These are phyloP conservation scores for Drosophila rellima DNA, from an alignment of 2,888 invertebrate species.

Conservation along the genomic window DNA sequence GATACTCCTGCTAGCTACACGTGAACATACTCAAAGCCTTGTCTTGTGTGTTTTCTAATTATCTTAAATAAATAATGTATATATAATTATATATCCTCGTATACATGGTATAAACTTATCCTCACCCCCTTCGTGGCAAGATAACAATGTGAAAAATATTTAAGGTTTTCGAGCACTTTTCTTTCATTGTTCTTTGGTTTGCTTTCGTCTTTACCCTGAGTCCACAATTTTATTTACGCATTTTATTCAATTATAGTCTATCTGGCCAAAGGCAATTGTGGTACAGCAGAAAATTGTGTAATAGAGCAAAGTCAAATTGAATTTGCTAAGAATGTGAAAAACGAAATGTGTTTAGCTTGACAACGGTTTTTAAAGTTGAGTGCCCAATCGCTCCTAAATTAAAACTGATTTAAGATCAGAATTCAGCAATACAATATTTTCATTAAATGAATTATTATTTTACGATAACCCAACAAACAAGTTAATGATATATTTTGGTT, in stretches of 20 bases:
- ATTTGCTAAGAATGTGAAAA: conserved; percentile 61
- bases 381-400: conserved; percentile 11
- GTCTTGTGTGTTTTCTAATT: background rate
- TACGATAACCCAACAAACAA: background rate
- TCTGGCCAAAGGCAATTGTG: conserved; percentile 48
- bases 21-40: background rate
- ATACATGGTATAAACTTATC: background rate
- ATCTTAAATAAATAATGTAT: conserved; percentile 4
- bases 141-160: conserved; percentile 4
- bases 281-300: conserved; percentile 53
- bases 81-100: background rate
- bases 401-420: conserved; percentile 22
- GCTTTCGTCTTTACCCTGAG: conserved; percentile 40
- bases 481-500: background rate
- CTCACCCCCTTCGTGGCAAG: background rate
- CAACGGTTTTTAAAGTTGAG: conserved; percentile 4
- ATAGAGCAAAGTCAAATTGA: conserved; percentile 65
- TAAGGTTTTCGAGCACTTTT: conserved; percentile 47
- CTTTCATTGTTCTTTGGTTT: conserved; percentile 26
- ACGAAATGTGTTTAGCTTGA: conserved; percentile 28
- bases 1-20: conserved; percentile 5
- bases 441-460: conserved; percentile 5
- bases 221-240: conserved; percentile 70
- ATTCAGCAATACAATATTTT: conserved; percentile 18
- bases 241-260: conserved; percentile 67